phyloP scores from a whole-genome alignment of 1,140 invertebrate species.

The Plectus sambesii region DNA sequence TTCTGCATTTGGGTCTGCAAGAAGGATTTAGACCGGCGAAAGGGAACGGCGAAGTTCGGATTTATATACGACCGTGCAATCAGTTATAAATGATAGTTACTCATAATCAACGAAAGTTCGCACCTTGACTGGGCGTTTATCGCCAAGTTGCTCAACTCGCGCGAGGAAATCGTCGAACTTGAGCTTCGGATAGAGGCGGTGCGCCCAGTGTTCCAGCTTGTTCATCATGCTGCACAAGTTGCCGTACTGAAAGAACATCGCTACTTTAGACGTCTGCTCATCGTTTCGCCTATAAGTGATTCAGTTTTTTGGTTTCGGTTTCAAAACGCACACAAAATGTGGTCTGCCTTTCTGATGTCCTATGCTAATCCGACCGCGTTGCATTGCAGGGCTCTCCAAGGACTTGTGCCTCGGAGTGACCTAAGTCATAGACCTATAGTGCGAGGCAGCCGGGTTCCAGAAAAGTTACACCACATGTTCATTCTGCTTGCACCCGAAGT shows the following conservation, averaged over 20 bases:
- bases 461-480: too few relatives aligned
- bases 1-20: too few relatives aligned
- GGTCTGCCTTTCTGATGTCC: background rate
- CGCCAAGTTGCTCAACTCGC: slow-evolving; percentile 68
- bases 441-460: too few relatives aligned
- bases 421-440: background rate
- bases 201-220: slow-evolving; percentile 78
- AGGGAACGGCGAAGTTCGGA: too few relatives aligned
- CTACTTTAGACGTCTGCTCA: background rate
- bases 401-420: too few relatives aligned
- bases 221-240: slow-evolving; percentile 70
- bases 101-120: too few relatives aligned
- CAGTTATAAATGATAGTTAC: too few relatives aligned
- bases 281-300: background rate
- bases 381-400: background rate
- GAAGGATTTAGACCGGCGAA: too few relatives aligned
- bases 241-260: slow-evolving; percentile 49
- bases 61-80: too few relatives aligned
- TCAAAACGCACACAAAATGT: background rate
- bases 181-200: slow-evolving; percentile 73
- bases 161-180: slow-evolving; percentile 71
- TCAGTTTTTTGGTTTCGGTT: background rate
- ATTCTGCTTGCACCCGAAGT: background rate
- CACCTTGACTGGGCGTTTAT: too few relatives aligned
- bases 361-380: background rate